Evolutionary conservation across 2,113 vertebrate species (phyloP).

Genomic region (Pseudorectes ferrugineus): DNA sequence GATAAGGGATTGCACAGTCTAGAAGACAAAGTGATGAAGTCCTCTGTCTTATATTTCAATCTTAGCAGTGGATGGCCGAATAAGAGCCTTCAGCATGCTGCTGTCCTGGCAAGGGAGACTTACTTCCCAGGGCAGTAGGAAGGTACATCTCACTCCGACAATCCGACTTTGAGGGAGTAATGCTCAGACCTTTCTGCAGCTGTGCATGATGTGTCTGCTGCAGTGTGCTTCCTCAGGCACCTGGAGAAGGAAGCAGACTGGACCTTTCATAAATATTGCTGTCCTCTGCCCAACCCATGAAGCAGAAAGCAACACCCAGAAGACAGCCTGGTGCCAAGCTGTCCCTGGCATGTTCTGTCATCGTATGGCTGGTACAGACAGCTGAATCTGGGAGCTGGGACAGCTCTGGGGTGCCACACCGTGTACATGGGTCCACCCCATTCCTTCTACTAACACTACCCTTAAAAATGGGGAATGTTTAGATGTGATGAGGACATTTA

Average conservation of each 20-base stretch:
- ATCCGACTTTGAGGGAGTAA: neutral
- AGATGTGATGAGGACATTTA: neutral
- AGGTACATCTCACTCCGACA: neutral
- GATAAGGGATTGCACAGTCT: neutral
- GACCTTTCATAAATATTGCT: rapidly evolving
- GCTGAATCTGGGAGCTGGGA: neutral
- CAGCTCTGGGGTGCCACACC: neutral
- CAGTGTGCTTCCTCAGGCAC: neutral
- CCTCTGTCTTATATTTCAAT: neutral
- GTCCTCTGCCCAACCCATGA: rapidly evolving
- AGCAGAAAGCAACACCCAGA: neutral
- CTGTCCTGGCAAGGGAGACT: neutral
- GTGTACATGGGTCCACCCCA: rapidly evolving
- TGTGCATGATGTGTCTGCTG: neutral
- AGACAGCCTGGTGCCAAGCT: rapidly evolving
- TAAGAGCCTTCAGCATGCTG: neutral
- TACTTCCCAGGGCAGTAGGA: neutral
- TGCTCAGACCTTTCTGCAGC: neutral
- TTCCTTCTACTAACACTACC: neutral
- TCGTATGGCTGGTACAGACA: rapidly evolving
- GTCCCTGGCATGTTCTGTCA: neutral
- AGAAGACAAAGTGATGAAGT: neutral
- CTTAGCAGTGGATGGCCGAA: rapidly evolving
- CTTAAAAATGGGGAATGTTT: neutral
- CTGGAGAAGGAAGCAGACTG: neutral